Evolutionary conservation across 2,113 vertebrate species (phyloP), one percentile per base, ranked within the genome.

Genomic region (Neolamprologus sp.): DNA sequence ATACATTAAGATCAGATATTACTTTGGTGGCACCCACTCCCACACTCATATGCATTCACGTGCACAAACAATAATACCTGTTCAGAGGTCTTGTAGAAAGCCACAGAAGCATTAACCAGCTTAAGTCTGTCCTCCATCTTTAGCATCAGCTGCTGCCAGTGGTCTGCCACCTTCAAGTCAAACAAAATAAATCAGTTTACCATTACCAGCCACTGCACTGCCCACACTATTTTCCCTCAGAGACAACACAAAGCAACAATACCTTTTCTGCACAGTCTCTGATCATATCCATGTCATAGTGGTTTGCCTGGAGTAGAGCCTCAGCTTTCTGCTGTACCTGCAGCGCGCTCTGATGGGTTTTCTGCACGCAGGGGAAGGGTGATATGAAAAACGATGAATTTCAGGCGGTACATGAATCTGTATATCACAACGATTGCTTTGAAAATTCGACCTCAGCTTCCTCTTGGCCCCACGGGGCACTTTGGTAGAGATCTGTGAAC

Each of bases 291-390:
- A 98, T 99, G 90, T 96, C 98, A 0, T 99, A 99, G 95, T 99
- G 99, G 89, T 98, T 99, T 30, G 98, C 98, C 96, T 99, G 98
- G 58, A 99, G 96, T 94, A 99, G 97, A 4, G 97, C 97, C 88
- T 99, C 99, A 0, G 99, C 99, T 94, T 99, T 99, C 96, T 99
- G 98, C 96, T 99, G 98, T n/a, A 99, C 98, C 95, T 99, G 99
- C 90, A 99, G 97, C 0, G 99, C 98, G 26, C 98, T 99, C 95
- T 99, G 99, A 89, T 99, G 99, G 1, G 99, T 99, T 96, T 99
- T 99, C 98, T 99, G 88, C 33, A 83, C 8, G 12, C 19, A 57
- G 68, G 37, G 51, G 53, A 23, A 57, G 28, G 47, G 10, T 19
- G 26, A 82, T 81, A 88, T 55, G 14, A 71, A 68, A 26, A 55